Percentiles rank a stretch among this genome's conserved stretches.
Conservation (phyloP, 2,888 invertebrate species). For the Yponomeuta malinellus region DNA sequence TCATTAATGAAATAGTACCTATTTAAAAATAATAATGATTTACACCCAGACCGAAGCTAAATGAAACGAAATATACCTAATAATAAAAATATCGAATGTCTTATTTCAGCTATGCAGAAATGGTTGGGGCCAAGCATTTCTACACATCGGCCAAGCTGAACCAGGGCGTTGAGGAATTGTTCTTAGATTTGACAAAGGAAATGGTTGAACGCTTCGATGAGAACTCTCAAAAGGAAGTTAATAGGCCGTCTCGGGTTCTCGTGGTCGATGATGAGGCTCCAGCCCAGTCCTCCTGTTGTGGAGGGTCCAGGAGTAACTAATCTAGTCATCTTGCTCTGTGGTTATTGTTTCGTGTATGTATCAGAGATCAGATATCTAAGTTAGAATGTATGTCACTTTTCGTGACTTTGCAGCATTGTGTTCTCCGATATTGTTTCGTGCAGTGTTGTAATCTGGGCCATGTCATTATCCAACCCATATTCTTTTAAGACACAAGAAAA, state of each 20-base stretch:
- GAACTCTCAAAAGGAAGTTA: constrained; percentile 39
- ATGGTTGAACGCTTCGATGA: constrained; percentile 76
- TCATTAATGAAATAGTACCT: too few relatives aligned
- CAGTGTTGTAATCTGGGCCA: too few relatives aligned
- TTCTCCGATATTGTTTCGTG: too few relatives aligned
- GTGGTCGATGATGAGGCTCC: constrained; percentile 64
- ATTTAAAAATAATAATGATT: too few relatives aligned
- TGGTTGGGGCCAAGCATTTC: constrained; percentile 94
- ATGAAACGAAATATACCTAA: too few relatives aligned
- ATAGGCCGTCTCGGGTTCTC: constrained; percentile 48
- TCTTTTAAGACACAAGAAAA: background rate
- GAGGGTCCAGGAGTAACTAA: constrained; percentile 41
- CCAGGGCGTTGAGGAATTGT: constrained; percentile 93
- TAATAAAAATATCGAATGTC: constrained; percentile 17
- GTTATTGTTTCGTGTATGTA: background rate
- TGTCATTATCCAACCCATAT: background rate
- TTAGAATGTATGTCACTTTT: background rate
- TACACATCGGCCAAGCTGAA: constrained; percentile 96
- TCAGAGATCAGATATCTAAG: background rate
- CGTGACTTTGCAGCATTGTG: too few relatives aligned
- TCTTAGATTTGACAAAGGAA: constrained; percentile 86
- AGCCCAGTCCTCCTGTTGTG: constrained; percentile 52
- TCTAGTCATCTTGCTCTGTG: background rate
- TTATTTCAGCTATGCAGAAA: constrained; percentile 85
- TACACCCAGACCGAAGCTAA: too few relatives aligned